Conservation (phyloP, 2,888 invertebrate genomes). For the Heteromyza rotundicornis region DNA sequence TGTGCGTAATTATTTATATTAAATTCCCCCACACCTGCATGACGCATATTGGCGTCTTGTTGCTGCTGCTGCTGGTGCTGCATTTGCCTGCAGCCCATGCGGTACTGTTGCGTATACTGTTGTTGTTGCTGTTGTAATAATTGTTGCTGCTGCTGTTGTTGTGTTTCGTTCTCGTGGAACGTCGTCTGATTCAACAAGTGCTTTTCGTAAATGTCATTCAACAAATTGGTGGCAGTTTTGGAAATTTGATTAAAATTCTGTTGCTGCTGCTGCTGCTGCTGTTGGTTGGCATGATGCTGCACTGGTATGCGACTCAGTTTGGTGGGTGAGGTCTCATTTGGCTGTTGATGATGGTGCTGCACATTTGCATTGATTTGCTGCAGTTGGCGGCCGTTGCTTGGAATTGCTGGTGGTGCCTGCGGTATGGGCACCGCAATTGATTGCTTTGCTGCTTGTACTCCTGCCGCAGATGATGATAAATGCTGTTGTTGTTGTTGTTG, state of each 20-base stretch:
- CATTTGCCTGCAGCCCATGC: not conserved
- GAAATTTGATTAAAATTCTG: conserved; percentile 56
- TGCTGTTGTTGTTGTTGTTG: conserved; percentile 26
- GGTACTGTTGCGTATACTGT: not conserved
- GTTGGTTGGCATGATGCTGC: conserved; percentile 33
- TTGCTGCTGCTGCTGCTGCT: conserved; percentile 30
- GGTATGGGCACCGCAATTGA: conserved; percentile 45
- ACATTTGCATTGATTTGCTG: conserved; percentile 17
- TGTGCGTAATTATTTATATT: not conserved
- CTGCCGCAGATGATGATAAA: conserved; percentile 21
- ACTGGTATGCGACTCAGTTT: conserved; percentile 32
- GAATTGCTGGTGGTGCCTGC: conserved; percentile 32
- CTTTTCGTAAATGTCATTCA: conserved; percentile 55
- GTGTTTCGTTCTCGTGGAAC: conserved; percentile 38
- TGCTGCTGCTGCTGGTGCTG: conserved; percentile 14
- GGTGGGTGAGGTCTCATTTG: conserved; percentile 26
- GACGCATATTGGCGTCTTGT: not conserved
- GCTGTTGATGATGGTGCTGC: conserved; percentile 23
- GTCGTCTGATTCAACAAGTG: conserved; percentile 56
- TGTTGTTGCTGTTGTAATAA: conserved; percentile 12
- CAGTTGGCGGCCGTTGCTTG: conserved; percentile 21
- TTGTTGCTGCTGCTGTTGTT: not conserved
- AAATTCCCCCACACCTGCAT: not conserved
- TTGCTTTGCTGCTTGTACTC: conserved; percentile 31
- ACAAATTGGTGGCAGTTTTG: conserved; percentile 52